Conservation (phyloP, 2,888 invertebrate genomes). For the Andrena praecox region DNA sequence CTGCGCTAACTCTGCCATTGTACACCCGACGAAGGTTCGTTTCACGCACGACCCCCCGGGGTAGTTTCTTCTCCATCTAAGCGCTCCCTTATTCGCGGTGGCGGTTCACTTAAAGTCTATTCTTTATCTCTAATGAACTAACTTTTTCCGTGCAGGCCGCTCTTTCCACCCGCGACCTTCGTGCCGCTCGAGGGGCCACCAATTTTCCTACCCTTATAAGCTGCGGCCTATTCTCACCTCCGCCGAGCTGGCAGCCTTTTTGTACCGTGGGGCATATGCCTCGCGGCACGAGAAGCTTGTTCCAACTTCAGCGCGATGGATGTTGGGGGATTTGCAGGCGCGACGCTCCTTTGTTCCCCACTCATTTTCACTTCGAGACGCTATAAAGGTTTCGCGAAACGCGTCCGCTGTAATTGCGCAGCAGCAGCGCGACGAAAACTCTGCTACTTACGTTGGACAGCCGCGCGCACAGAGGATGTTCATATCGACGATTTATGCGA, state of each 20-base stretch:
- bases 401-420: constrained; percentile 58
- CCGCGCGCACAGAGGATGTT: constrained; percentile 41
- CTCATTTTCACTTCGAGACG: constrained; percentile 33
- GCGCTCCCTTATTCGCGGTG: neutral
- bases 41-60: neutral
- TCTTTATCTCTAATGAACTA: constrained; percentile 31
- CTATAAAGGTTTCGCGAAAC: constrained; percentile 10
- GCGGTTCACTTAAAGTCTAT: constrained; percentile 13
- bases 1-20: neutral
- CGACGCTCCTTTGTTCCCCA: neutral
- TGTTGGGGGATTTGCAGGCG: neutral
- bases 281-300: constrained; percentile 79
- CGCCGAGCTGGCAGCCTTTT: constrained; percentile 65
- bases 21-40: neutral
- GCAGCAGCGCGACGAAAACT: constrained; percentile 50
- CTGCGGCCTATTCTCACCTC: constrained; percentile 34
- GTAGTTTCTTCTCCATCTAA: neutral
- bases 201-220: constrained; percentile 8
- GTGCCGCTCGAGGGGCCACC: neutral
- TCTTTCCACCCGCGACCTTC: neutral
- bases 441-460: constrained; percentile 16
- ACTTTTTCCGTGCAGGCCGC: neutral
- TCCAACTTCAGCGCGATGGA: constrained; percentile 9
- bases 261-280: constrained; percentile 71
- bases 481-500: constrained; percentile 66